A percentile compares a stretch with the other conserved stretches of the same genome.
phyloP scores from a whole-genome alignment of 2,113 vertebrate genomes.

The Strigops habroptila region DNA sequence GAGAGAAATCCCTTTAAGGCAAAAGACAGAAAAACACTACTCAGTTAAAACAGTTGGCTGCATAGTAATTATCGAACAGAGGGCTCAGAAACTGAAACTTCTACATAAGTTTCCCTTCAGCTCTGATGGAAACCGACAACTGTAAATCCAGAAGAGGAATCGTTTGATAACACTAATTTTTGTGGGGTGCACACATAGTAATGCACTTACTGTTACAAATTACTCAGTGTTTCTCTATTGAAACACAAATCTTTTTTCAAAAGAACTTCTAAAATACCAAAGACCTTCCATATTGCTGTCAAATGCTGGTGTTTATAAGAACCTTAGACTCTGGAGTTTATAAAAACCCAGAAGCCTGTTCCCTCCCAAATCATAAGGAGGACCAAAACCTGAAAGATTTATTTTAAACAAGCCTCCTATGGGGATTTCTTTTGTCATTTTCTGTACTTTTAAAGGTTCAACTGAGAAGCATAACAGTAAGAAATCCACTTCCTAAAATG shows the following conservation, averaged over 20 bases:
- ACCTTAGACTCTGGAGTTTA: not conserved
- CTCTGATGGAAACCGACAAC: not conserved
- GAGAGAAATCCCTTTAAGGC: not conserved
- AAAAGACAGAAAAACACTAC: not conserved
- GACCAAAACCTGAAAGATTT: not conserved
- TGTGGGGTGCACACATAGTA: not conserved
- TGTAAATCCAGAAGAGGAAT: not conserved
- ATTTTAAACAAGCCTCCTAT: not conserved
- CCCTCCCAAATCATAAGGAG: not conserved
- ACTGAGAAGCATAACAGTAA: not conserved
- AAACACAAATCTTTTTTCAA: not conserved
- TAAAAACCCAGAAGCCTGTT: not conserved
- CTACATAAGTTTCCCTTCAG: not conserved
- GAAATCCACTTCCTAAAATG: not conserved
- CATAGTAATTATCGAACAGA: not conserved
- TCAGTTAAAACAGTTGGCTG: not conserved
- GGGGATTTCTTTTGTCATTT: not conserved
- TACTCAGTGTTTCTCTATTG: not conserved
- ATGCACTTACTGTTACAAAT: not conserved
- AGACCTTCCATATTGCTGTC: not conserved
- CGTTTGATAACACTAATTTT: not conserved
- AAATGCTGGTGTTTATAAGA: not conserved
- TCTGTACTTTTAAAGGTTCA: not conserved
- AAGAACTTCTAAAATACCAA: not conserved
- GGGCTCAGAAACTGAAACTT: not conserved